Percentiles rank a stretch among this genome's conserved stretches.
Evolutionary conservation across 2,797 vertebrate species (phyloP).

Genomic region (Gymnodraco acuticeps): DNA sequence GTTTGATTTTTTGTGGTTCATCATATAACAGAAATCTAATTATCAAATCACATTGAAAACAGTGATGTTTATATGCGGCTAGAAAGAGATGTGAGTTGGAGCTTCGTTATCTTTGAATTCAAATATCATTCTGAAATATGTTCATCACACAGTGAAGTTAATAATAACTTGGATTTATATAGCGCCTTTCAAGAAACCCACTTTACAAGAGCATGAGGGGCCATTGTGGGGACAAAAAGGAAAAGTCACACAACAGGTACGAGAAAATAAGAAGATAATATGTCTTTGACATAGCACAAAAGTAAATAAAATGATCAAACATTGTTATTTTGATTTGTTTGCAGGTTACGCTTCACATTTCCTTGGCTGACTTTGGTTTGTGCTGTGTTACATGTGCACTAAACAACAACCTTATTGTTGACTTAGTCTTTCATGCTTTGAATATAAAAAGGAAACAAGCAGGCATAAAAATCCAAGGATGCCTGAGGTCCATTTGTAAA

Average conservation of each 20-base stretch:
- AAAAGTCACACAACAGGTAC: too few species aligned
- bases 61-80: not conserved
- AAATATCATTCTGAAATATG: not conserved
- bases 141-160: too few species aligned
- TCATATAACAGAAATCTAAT: not conserved
- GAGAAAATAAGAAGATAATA: not conserved
- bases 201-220: too few species aligned
- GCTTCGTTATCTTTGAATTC: not conserved
- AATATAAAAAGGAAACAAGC: conserved; percentile 53
- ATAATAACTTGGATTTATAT: too few species aligned
- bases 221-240: too few species aligned
- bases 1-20: not conserved
- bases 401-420: conserved; percentile 20
- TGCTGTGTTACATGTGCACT: conserved; percentile 11
- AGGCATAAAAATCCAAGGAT: conserved; percentile 42
- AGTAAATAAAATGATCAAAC: not conserved
- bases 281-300: not conserved
- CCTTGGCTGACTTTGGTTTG: conserved; percentile 13
- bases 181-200: too few species aligned
- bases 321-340: not conserved
- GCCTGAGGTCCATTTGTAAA: conserved; percentile 45
- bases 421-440: conserved; percentile 40
- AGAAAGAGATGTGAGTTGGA: not conserved
- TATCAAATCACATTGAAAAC: not conserved
- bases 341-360: conserved; percentile 8